Base-by-base conservation (phyloP, 1,140 invertebrate genomes). In the Notospermus geniculatus region DNA sequence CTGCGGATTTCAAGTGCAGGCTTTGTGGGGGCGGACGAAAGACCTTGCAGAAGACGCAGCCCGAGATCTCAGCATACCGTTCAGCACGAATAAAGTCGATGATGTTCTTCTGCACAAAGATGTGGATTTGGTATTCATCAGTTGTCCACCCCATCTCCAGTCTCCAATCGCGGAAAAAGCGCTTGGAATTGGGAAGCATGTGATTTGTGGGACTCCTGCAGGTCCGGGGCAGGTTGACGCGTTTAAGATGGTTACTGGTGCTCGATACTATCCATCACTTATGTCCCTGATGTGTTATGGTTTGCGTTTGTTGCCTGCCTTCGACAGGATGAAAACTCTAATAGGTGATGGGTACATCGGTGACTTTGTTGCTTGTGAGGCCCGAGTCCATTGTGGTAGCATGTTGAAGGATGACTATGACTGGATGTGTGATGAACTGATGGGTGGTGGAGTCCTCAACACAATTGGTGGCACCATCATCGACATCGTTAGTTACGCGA, bases 91-190 rank as follows among this genome's bases (percentile, higher is more conserved):
- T 72, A 90, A 92, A 82, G 94, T 97, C 17, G 95, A 98, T 74
- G 93, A 97, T 75, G 92, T 96, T 17, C 82, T 97, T 11, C 83
- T 98, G 1, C 86, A 90, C 41, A 94, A 93, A 83, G 93, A 96
- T 81, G 94, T 98, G 0, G 93, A 94, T 78, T 80, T 97, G 23
- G 92, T 97, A 60, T 92, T 96, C 61, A 93, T 97, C 9, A 88
- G 95, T 50, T 97, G 93, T 76, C 91, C 93, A 2, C 95, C 95
- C 0, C 93, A 91, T 82, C 84, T 96, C 41, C 95, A 97, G 77
- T 90, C 93, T 13, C 93, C 96, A 78, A 97, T 98, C 71, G 92
- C 93, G 9, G 93, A 95, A 0, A 98, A 98, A 83, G 95, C 95
- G 0, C 80, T 97, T 11, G 94, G 94, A 4, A 97, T 98, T 69